phyloP scores from a whole-genome alignment of 2,888 invertebrate species.

The Physocephala rufipes region DNA sequence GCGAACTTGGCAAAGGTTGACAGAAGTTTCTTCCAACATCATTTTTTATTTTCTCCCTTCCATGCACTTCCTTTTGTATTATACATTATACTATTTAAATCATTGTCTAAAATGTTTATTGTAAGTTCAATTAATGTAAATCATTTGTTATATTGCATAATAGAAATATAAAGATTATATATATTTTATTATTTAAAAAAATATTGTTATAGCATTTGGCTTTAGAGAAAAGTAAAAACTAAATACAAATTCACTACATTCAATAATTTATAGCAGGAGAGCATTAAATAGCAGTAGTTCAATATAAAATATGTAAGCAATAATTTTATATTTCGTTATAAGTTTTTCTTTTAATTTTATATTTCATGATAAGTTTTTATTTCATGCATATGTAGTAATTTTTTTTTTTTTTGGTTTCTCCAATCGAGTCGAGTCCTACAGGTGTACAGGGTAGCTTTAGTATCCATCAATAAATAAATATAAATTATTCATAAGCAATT shows the following conservation, averaged over 20 bases:
- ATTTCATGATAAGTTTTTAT: no score
- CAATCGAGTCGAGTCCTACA: no score
- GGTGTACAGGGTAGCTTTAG: conserved; percentile 9
- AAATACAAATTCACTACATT: conserved; percentile 21
- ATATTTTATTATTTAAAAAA: no score
- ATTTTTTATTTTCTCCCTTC: not conserved
- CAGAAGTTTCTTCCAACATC: no score
- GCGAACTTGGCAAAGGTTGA: no score
- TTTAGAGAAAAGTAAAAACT: not conserved
- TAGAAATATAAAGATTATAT: no score
- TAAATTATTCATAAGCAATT: not conserved
- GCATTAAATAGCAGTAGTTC: not conserved
- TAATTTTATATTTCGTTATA: not conserved
- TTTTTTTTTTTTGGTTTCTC: conserved; percentile 1
- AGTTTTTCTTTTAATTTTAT: no score
- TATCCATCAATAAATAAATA: not conserved
- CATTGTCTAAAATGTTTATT: not conserved
- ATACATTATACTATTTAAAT: not conserved
- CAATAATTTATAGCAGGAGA: not conserved
- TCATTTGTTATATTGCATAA: no score
- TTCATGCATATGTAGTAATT: not conserved
- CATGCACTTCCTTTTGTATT: not conserved
- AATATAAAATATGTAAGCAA: not conserved
- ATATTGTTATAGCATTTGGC: no score
- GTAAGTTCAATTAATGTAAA: not conserved